A percentile compares a stretch with the other conserved stretches of the same genome.
Conservation (phyloP, 2,113 vertebrate genomes). For the Pavo muticus region DNA sequence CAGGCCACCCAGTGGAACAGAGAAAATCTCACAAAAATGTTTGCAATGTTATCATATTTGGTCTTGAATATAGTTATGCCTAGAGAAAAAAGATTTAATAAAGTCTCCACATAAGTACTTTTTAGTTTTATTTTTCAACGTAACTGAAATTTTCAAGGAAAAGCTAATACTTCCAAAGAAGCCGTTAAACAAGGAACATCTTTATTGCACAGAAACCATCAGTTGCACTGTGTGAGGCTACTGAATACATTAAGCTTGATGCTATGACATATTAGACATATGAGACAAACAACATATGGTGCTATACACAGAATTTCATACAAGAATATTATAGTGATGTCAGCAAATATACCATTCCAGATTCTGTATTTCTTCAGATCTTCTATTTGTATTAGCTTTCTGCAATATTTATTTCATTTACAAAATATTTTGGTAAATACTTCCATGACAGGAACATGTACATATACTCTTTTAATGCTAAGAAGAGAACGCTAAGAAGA, state of each 20-base stretch:
- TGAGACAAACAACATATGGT: not conserved
- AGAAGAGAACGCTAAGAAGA: not conserved
- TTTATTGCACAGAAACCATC: not conserved
- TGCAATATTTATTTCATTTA: not conserved
- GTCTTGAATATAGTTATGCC: not conserved
- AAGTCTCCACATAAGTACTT: not conserved
- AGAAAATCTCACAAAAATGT: not conserved
- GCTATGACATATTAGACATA: not conserved
- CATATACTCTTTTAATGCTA: not conserved
- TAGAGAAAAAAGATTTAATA: not conserved
- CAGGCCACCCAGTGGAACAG: not conserved
- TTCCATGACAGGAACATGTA: not conserved
- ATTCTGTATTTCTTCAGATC: not conserved
- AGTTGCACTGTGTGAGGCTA: not conserved
- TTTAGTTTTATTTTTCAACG: not conserved
- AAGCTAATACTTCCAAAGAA: not conserved
- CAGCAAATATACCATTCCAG: not conserved
- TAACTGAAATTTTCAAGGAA: not conserved
- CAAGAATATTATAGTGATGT: not conserved
- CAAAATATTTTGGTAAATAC: not conserved
- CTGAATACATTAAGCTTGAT: not conserved
- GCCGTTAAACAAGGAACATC: not conserved
- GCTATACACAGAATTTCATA: not conserved
- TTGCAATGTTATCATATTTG: not conserved
- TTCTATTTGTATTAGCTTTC: not conserved